A percentile compares a stretch with the other conserved stretches of the same genome.
Evolutionary conservation across 2,888 invertebrate genomes (phyloP).

Genomic region (Bellardia pandia): DNA sequence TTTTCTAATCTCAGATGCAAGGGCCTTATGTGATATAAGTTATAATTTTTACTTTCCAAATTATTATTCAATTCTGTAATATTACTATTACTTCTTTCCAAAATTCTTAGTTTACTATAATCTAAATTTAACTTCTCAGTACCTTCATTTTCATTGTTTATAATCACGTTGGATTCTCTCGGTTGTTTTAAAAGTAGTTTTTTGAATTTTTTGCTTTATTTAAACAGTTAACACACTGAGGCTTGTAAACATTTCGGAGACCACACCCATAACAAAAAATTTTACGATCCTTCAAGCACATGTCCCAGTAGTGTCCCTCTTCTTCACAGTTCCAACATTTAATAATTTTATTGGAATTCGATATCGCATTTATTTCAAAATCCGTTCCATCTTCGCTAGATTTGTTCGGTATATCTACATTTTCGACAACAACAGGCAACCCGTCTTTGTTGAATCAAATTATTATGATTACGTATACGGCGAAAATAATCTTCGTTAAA

Average conservation of each 20-base stretch:
- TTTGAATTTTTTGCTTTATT: constrained; percentile 2
- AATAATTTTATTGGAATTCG: neutral
- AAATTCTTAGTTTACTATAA: neutral
- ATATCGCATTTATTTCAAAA: constrained; percentile 21
- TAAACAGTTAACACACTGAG: constrained; percentile 23
- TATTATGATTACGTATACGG: neutral
- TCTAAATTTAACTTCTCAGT: neutral
- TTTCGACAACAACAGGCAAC: neutral
- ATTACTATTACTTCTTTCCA: neutral
- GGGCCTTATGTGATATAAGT: neutral
- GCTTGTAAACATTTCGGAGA: constrained; percentile 20
- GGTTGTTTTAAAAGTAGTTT: neutral
- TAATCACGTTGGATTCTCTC: neutral
- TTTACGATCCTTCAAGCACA: constrained; percentile 20
- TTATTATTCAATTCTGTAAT: neutral
- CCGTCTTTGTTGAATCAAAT: neutral
- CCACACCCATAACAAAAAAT: constrained; percentile 52
- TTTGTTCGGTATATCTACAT: neutral
- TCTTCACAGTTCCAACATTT: constrained; percentile 51
- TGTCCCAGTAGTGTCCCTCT: constrained; percentile 27
- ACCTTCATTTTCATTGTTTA: neutral
- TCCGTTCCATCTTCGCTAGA: neutral
- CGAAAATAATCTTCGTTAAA: neutral
- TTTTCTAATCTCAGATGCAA: neutral
- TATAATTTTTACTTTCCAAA: neutral